These are phyloP conservation scores for Chiridota heheva DNA, from an alignment of 35 echinoderm and acorn worm species.

Conservation along the genomic window DNA sequence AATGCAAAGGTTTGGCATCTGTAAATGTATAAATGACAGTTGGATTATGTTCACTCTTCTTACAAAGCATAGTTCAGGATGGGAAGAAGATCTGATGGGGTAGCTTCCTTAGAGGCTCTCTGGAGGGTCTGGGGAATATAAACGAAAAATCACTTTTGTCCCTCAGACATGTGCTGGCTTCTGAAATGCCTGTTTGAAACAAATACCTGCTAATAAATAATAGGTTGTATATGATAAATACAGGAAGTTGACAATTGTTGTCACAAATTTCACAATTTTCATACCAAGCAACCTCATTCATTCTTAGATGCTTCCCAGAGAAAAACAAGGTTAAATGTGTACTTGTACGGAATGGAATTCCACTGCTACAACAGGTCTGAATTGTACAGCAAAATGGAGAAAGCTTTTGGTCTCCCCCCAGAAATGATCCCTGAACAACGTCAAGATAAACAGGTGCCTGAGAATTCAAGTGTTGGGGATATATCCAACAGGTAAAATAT, in stretches of 20 bases:
- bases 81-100: no score
- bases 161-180: neutral
- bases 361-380: conserved; percentile 84
- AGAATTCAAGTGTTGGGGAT: conserved; percentile 15
- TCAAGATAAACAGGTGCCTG: neutral
- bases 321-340: conserved; percentile 60
- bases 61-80: no score
- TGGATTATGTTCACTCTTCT: no score
- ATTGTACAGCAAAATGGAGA: conserved; percentile 63
- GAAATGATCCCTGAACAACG: conserved; percentile 37
- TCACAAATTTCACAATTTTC: neutral
- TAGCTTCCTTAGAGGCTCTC: no score
- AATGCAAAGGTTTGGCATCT: no score
- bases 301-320: conserved; percentile 57
- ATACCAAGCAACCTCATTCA: neutral
- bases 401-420: conserved; percentile 55
- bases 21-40: no score
- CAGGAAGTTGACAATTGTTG: neutral
- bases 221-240: neutral
- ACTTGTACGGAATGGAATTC: conserved; percentile 74
- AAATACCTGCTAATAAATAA: neutral
- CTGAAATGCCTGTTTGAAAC: neutral
- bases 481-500: conserved; percentile 7
- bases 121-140: no score
- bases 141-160: no score